These are phyloP conservation scores for Pelvicachromis taeniatus DNA, from an alignment of 2,113 vertebrate genomes.

Conservation along the genomic window DNA sequence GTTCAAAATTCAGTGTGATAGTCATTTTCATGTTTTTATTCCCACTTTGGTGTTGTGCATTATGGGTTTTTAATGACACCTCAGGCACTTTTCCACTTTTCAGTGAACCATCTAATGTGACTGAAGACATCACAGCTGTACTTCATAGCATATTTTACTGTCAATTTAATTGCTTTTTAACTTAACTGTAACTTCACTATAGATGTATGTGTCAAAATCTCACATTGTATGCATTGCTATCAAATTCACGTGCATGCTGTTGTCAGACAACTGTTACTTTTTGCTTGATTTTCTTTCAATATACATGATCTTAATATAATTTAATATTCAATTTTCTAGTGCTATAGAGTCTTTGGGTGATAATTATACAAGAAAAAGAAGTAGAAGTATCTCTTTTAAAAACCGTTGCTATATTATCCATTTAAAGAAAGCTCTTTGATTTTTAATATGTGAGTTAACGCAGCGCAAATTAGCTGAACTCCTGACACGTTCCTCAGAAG, in stretches of 20 bases:
- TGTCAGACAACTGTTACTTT: neutral
- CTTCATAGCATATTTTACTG: neutral
- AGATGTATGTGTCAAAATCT: neutral
- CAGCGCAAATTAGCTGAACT: neutral
- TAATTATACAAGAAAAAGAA: neutral
- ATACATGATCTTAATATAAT: neutral
- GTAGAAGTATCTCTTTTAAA: neutral
- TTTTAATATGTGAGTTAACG: neutral
- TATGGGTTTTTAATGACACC: neutral
- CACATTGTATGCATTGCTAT: neutral
- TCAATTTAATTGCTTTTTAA: neutral
- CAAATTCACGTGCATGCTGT: neutral
- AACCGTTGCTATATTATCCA: neutral
- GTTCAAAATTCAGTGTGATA: neutral
- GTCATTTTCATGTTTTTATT: neutral
- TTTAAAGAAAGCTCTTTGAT: neutral
- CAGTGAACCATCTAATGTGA: constrained; percentile 9
- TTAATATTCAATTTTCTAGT: neutral
- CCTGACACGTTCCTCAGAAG: neutral
- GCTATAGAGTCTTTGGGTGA: neutral
- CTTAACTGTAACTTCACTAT: neutral
- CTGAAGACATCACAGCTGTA: constrained; percentile 13
- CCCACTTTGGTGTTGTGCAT: neutral
- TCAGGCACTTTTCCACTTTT: neutral
- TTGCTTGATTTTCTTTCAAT: neutral